Evolutionary conservation across 2,888 invertebrate genomes (phyloP), one percentile per base, ranked within the genome.

Genomic region (Ornithoptera priamus): DNA sequence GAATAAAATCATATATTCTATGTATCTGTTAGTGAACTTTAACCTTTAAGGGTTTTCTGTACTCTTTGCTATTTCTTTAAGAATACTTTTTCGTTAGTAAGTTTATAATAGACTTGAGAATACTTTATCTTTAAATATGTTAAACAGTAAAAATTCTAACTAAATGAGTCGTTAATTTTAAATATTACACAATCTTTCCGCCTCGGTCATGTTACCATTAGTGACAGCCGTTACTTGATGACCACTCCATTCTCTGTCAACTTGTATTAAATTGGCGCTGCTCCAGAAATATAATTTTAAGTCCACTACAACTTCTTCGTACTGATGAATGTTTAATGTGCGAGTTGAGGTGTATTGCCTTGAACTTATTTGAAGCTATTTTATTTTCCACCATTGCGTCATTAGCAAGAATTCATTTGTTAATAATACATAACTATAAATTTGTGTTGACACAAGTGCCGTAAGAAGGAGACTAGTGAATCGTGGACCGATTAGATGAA

Each of bases 231-330:
- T 70, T 70, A 67, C 70, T 60, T 53, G 70, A 63, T 70, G 70
- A 70, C 70, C 70, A 67, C 60, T 70, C 60, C 67, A 56, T 67
- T 67, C 63, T 60, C 66, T 66, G 70, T 67, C 70, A 67, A 64
- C 67, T 70, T 67, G 67, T 63, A 70, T 70, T 70, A 70, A 70
- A 70, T 70, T 70, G 70, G 70, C 70, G 59, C 56, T 39, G 56
- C 63, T 70, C 70, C 70, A 70, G 70, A 70, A 67, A 63, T 70
- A 63, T 70, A 70, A 70, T 67, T 70, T 70, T 62, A 67, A 67
- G 60, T 67, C 70, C 36, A 56, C 67, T 62, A 66, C 62, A 58
- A 59, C 50, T 66, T 66, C 66, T 66, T 63, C 30, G 59, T 53
- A 70, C 62, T 70, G 62, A 70, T 70, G 62, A 70, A 70, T 70